These are phyloP conservation scores for Nothoprocta pentlandii DNA, from an alignment of 2,113 vertebrate genomes.

Conservation along the genomic window DNA sequence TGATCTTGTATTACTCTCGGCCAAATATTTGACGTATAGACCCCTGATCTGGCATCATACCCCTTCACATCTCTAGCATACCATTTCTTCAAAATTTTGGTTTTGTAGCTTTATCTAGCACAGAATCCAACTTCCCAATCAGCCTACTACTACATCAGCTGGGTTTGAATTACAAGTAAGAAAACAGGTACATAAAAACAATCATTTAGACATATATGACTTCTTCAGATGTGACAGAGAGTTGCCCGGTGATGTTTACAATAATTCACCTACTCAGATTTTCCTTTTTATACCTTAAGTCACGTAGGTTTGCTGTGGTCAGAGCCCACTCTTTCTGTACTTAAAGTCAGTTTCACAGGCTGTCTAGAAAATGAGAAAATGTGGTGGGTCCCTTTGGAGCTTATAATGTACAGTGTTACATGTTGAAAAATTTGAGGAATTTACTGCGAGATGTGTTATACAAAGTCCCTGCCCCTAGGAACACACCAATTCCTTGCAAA, in stretches of 20 bases:
- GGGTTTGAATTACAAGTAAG: neutral
- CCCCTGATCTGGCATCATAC: neutral
- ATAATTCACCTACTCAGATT: neutral
- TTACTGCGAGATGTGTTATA: neutral
- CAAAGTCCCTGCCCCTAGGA: neutral
- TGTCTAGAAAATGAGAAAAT: neutral
- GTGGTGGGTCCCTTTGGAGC: neutral
- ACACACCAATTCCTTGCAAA: neutral
- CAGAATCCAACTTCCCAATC: neutral
- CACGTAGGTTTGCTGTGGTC: neutral
- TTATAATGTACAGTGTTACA: neutral
- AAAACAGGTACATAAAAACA: neutral
- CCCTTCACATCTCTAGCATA: neutral
- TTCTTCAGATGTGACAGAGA: neutral
- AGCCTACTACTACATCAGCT: neutral
- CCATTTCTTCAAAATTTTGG: neutral
- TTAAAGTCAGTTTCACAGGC: neutral
- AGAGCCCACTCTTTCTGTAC: neutral
- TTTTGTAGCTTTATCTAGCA: neutral
- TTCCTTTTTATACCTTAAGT: neutral
- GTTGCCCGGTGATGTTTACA: neutral
- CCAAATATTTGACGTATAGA: neutral
- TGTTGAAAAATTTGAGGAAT: neutral
- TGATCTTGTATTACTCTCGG: accelerated
- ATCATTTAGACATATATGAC: neutral